Base-by-base conservation (phyloP, 2,797 vertebrate genomes). In the Steatocranus sp. region DNA sequence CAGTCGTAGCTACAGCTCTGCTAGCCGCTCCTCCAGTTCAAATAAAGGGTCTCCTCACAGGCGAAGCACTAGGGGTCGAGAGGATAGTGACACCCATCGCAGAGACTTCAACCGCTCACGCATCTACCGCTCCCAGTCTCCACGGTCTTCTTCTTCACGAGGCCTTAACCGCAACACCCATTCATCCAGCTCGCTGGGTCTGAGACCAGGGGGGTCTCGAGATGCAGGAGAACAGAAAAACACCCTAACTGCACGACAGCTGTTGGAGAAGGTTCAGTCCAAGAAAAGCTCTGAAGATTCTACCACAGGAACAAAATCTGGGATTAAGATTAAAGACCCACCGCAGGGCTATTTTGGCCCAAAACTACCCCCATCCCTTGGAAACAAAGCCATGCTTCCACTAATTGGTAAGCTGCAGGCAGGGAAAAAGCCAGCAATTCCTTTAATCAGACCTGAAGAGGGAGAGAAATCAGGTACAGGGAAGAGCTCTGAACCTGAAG, bases 341-440 rank as follows among this genome's bases (percentile, higher is more conserved):
- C 99, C 99, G 8, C 97, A 98, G 90, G 98, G 99, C 49, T 99
- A 99, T 92, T 99, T 99, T 68, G 99, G 99, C 51, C 99, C 99
- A 3, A 99, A 98, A 87, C 96, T 99, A 6, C 99, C 99, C 34
- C 99, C 99, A 4, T 88, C 96, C 6, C 94, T 98, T 46, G 98
- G 98, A 87, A 98, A 83, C 93, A 99, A 99, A 95, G 95, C 97
- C 2, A 96, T 98, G 92, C 95, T 99, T 80, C 98, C 98, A 7
- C 95, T 99, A 11, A 99, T 99, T 80, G 99, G 98, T 66, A 99
- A 99, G 25, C 89, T 99, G 14, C 98, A 98, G 66, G 97, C 97
- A 0, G 94, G 96, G 43, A 97, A 98, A 84, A 99, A 98, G 91
- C 94, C 93, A 3, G 84, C 92, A 3, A 91, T 95, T 75, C 97